phyloP scores from a whole-genome alignment of 2,113 vertebrate genomes.

The Saguinus midas region DNA sequence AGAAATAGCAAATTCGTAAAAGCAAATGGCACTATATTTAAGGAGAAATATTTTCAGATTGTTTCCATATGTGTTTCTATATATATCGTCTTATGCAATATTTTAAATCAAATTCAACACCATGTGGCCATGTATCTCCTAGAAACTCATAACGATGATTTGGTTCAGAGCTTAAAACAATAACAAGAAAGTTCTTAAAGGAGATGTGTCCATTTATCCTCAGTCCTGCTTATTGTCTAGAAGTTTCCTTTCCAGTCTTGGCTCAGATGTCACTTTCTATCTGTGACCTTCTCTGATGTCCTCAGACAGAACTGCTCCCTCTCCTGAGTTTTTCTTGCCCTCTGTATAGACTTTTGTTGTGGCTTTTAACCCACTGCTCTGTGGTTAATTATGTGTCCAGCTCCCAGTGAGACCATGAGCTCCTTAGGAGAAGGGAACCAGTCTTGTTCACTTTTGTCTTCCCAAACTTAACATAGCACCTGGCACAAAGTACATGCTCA shows the following conservation, averaged over 20 bases:
- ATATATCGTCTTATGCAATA: constrained; percentile 65
- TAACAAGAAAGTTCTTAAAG: constrained; percentile 47
- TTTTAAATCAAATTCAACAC: constrained; percentile 70
- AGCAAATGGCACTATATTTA: constrained; percentile 71
- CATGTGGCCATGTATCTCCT: constrained; percentile 61
- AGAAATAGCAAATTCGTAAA: constrained; percentile 69
- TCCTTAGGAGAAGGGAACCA: not conserved
- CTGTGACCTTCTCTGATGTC: not conserved
- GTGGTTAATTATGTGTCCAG: not conserved
- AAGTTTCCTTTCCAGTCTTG: constrained; percentile 4
- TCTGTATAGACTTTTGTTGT: not conserved
- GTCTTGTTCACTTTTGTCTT: not conserved
- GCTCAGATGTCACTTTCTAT: not conserved
- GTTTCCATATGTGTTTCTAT: constrained; percentile 74
- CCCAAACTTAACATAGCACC: not conserved
- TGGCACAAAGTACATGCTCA: not conserved
- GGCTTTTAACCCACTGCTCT: not conserved
- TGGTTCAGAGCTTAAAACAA: constrained; percentile 66
- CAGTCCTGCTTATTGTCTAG: not conserved
- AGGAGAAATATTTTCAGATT: constrained; percentile 75
- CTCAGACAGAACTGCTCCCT: not conserved
- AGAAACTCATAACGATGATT: constrained; percentile 43
- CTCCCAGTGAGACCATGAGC: not conserved
- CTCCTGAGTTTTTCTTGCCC: not conserved
- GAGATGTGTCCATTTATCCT: constrained; percentile 45